Base-by-base conservation (phyloP, 2,888 invertebrate species). In the Andrena minutula region DNA sequence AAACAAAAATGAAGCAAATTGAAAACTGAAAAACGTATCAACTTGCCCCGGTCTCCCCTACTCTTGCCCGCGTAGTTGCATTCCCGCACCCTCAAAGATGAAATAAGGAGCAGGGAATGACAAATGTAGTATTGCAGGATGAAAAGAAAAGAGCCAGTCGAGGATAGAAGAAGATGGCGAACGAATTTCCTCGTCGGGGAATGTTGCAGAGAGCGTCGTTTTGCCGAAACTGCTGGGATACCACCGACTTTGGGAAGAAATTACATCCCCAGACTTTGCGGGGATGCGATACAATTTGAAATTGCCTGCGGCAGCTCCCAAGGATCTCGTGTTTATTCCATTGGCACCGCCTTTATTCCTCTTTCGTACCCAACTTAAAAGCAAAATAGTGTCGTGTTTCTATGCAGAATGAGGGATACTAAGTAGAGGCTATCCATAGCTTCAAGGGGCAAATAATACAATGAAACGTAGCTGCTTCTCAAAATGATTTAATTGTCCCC, bases 251-350 rank as follows among this genome's bases (percentile, higher is more conserved):
- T 82, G 61, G 72, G 73, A 75, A 83, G 81, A 81, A 84, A 84
- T 86, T 86, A 84, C 79, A 66, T 86, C 76, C 73, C 66, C 28
- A 64, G 76, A 75, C 87, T 74, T 74, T 61, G 82, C 68, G 65
- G 70, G 28, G 64, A 30, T 61, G 73, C 73, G 75, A 76, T 66
- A 71, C 47, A 75, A 87, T 64, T 81, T 65, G 76, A 75, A 84
- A 87, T 49, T 75, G 87, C 79, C 82, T 66, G 75, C 66, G 73
- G 75, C 80, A 70, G 70, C 77, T 61, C 66, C 32, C 73, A 47
- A 71, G 65, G 76, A 72, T 75, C 61, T 69, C 64, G 56, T 86
- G 88, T 89, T 90, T 90, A 88, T 85, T 89, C 88, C 82, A 83
- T 81, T 70, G 75, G 75, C 49, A 23, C 51, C 68, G 82, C 82